A percentile compares a stretch with the other conserved stretches of the same genome.
These are phyloP conservation scores for Drosophila micromelanica DNA, from an alignment of 1,140 invertebrate species.

Conservation along the genomic window DNA sequence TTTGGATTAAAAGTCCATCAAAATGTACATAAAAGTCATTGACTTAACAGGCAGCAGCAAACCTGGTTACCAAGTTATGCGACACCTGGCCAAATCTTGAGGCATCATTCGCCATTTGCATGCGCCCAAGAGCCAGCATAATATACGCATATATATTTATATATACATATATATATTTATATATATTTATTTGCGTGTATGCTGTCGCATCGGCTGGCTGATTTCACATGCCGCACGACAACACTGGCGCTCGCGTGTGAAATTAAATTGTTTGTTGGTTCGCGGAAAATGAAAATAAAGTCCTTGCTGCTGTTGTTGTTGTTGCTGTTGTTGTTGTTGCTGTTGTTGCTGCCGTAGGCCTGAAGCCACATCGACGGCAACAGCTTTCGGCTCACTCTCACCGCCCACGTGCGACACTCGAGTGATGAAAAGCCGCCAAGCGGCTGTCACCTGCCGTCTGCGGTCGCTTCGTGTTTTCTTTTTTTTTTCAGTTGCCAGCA, in stretches of 20 bases:
- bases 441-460: constrained; percentile 45
- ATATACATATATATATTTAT: not conserved
- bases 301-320: constrained; percentile 34
- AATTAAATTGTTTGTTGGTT: constrained; percentile 82
- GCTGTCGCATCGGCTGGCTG: constrained; percentile 58
- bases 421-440: constrained; percentile 55
- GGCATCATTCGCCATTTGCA: constrained; percentile 64
- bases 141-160: not conserved
- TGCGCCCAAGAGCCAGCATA: constrained; percentile 13
- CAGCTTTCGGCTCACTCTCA: not conserved
- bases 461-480: constrained; percentile 12
- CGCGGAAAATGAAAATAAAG: constrained; percentile 79
- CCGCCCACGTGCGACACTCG: constrained; percentile 4
- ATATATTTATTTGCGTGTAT: constrained; percentile 7
- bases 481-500: not conserved
- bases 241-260: constrained; percentile 79
- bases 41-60: constrained; percentile 65
- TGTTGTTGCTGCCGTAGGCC: constrained; percentile 13
- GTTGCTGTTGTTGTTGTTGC: constrained; percentile 11
- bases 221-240: constrained; percentile 77
- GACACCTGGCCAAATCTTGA: constrained; percentile 65
- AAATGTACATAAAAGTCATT: constrained; percentile 83
- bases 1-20: constrained; percentile 82
- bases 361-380: constrained; percentile 4
- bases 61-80: constrained; percentile 39